Base-by-base conservation (phyloP, 37 sponge, comb jelly and placozoan species). In the Beroe ovata region DNA sequence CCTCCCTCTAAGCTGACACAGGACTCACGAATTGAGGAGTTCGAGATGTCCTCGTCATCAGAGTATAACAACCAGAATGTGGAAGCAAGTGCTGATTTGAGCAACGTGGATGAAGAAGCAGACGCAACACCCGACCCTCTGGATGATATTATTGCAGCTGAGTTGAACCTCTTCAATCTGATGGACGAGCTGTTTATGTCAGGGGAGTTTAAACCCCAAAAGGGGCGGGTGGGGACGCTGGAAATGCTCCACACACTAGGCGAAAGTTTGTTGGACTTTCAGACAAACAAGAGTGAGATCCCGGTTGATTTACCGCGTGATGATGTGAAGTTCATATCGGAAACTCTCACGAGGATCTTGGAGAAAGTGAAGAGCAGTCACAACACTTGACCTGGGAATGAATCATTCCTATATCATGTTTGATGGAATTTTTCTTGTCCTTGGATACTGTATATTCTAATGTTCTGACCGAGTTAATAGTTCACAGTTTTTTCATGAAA, bases 111-210 rank as follows among this genome's bases (percentile, higher is more conserved):
- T n/a, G n/a, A n/a, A n/a, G n/a, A n/a, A n/a, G n/a, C n/a, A n/a
- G n/a, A n/a, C n/a, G n/a, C n/a, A n/a, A n/a, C n/a, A n/a, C n/a
- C n/a, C n/a, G n/a, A n/a, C n/a, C n/a, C n/a, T n/a, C n/a, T n/a
- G n/a, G n/a, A n/a, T n/a, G n/a, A n/a, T n/a, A n/a, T n/a, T n/a
- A n/a, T n/a, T n/a, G n/a, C n/a, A 30, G 69, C 69, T 34, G 69
- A 66, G 69, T 3, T 66, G 2, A 37, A 66, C 2, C 69, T 66
- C 32, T 66, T 66, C 30, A 30, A 66, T 30, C 16, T 66, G 36
- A 66, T 66, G 69, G 69, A 66, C 33, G 69, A 66, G 69, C 16
- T 66, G 36, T 30, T 34, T 11, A 4, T 66, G 19, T 66, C 69
- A 4, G 69, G 69, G 2, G 34, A 66, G 8, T 66, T 66, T 18